Evolutionary conservation across 2,888 invertebrate genomes (phyloP), one percentile per base, ranked within the genome.

Genomic region (Embidobia sp.): DNA sequence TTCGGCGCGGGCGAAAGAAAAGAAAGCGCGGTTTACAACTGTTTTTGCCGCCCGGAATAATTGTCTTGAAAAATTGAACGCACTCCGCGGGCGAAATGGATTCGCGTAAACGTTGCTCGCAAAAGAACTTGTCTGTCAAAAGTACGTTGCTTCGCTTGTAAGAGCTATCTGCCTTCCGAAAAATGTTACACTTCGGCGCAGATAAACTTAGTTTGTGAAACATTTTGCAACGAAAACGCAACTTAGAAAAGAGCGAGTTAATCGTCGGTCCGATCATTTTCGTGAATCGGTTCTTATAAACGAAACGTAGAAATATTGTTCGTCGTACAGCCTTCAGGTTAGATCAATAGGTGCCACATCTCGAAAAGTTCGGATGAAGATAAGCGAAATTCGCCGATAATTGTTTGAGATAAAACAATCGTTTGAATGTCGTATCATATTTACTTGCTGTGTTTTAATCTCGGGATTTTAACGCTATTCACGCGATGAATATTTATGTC

Each of bases 1-100:
- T 79, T 77, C 35, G 63, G 49, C 59, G 72, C 55, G 59, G 55
- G 55, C 31, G 55, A 77, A 61, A 49, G 48, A 73, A 63, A 59
- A 74, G 61, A 59, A 63, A 42, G 55, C 44, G 16, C 3, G 7
- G 16, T 29, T 40, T 49, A 27, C 37, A 19, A 19, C 2, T 51
- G 26, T 49, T 29, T 29, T 29, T 29, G 4, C 29, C 2, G 3
- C 8, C 29, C 29, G 26, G 3, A 22, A 19, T 10, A 53, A 51
- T 51, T 27, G n/a, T 1, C 10, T n/a, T 29, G 15, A 3, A 48
- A 27, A 33, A 33, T 33, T 26, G 35, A 51, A 51, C 22, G 19
- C 35, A 11, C 8, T 6, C 29, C 42, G n/a, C n/a, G n/a, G n/a
- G n/a, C n/a, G n/a, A n/a, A n/a, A n/a, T n/a, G n/a, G n/a, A n/a